Percentiles rank a stretch among this genome's conserved stretches.
phyloP scores from a whole-genome alignment of 2,113 vertebrate genomes.

The Danionella cerebrum region DNA sequence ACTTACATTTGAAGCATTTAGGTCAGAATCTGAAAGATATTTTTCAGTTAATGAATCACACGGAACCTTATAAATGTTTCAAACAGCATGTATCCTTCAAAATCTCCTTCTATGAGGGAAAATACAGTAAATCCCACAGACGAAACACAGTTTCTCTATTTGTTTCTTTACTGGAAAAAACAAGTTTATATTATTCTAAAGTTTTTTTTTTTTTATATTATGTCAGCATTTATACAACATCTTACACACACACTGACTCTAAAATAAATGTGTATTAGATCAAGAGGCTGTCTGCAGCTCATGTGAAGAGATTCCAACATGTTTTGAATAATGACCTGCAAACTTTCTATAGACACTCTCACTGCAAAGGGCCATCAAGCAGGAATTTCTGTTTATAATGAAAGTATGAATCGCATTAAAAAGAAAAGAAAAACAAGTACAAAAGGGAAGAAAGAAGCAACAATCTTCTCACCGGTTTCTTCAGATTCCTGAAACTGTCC shows the following conservation, averaged over 20 bases:
- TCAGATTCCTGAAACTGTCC: conserved; percentile 24
- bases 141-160: neutral
- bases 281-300: neutral
- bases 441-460: neutral
- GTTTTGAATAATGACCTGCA: neutral
- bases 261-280: too few relatives aligned
- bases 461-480: neutral
- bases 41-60: too few relatives aligned
- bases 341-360: neutral
- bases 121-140: neutral
- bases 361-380: neutral
- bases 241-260: too few relatives aligned
- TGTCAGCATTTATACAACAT: too few relatives aligned
- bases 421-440: neutral
- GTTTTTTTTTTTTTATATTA: too few relatives aligned
- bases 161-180: too few relatives aligned
- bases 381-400: neutral
- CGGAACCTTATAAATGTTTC: too few relatives aligned
- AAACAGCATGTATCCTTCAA: too few relatives aligned
- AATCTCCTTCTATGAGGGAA: neutral
- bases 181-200: too few relatives aligned
- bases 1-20: too few relatives aligned
- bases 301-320: neutral
- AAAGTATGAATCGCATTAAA: neutral
- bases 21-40: too few relatives aligned